phyloP scores from a whole-genome alignment of 1,140 invertebrate genomes.

The Halyomorpha halys region DNA sequence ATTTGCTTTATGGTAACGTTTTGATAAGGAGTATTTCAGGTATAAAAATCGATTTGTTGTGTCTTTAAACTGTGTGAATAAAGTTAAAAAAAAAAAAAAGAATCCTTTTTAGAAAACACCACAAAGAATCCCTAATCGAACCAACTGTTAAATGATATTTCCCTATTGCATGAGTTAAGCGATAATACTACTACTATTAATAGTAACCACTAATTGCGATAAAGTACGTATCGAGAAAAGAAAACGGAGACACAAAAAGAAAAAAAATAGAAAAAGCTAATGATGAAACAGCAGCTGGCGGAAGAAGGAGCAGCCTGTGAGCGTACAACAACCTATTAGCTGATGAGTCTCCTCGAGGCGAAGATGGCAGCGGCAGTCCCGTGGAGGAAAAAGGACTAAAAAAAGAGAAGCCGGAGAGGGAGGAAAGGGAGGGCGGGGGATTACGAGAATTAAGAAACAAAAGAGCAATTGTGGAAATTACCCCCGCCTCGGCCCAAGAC shows the following conservation, averaged over 20 bases:
- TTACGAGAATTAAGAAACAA: constrained; percentile 15
- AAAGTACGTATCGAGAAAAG: background rate
- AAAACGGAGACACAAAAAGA: background rate
- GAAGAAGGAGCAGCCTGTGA: background rate
- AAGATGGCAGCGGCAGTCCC: background rate
- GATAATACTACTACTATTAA: too few species aligned
- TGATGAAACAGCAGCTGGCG: background rate
- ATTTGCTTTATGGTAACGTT: too few species aligned
- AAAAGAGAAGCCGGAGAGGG: background rate
- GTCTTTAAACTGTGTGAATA: too few species aligned
- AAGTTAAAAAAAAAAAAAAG: too few species aligned
- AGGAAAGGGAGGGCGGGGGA: background rate
- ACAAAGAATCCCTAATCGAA: too few species aligned
- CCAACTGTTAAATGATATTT: too few species aligned
- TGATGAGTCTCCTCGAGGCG: background rate
- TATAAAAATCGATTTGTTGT: too few species aligned
- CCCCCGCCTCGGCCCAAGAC: background rate
- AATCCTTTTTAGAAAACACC: too few species aligned
- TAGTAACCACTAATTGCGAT: too few species aligned
- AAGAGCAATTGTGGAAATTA: constrained; percentile 14
- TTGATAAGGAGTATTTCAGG: too few species aligned
- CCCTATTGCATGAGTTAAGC: too few species aligned
- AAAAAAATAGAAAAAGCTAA: background rate
- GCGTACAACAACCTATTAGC: constrained; percentile 7
- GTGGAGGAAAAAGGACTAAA: background rate